These are phyloP conservation scores for Agonopterix alstromeriana DNA, from an alignment of 2,888 invertebrate genomes.

Conservation along the genomic window DNA sequence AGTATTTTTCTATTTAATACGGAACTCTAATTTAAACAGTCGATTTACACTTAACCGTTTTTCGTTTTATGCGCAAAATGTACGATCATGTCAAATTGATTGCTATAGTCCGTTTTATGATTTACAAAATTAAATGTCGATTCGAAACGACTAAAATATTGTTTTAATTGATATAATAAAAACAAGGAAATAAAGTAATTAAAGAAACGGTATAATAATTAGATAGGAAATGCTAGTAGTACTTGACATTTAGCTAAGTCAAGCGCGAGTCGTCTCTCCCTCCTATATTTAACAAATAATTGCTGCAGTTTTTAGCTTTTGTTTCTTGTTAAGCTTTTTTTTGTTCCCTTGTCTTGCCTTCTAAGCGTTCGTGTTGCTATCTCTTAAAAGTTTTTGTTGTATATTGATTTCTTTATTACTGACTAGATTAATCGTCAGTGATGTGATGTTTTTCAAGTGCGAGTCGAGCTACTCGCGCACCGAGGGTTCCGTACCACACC, in stretches of 20 bases:
- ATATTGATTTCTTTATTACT: too few species aligned
- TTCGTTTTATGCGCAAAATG: too few species aligned
- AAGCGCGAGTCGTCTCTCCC: slow-evolving; percentile 10
- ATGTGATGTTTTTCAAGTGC: too few species aligned
- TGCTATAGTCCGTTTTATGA: not conserved
- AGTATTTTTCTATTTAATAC: too few species aligned
- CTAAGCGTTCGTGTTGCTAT: too few species aligned
- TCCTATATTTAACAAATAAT: slow-evolving; percentile 10
- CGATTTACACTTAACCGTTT: too few species aligned
- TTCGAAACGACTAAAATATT: not conserved
- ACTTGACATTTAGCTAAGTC: slow-evolving; percentile 40
- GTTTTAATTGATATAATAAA: not conserved
- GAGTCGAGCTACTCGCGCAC: too few species aligned
- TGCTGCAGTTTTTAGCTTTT: slow-evolving; percentile 11
- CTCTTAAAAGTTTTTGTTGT: too few species aligned
- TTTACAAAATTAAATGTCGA: not conserved
- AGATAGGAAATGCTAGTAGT: slow-evolving; percentile 26
- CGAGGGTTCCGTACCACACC: too few species aligned
- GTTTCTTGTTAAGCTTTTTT: slow-evolving; percentile 9
- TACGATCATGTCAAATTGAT: not conserved
- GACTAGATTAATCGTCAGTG: too few species aligned
- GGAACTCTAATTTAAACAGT: too few species aligned
- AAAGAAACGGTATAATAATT: slow-evolving; percentile 29
- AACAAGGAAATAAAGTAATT: slow-evolving; percentile 11
- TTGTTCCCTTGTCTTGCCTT: not conserved